Evolutionary conservation across 2,113 vertebrate species (phyloP).

Genomic region (Hippopotamus amphibius): DNA sequence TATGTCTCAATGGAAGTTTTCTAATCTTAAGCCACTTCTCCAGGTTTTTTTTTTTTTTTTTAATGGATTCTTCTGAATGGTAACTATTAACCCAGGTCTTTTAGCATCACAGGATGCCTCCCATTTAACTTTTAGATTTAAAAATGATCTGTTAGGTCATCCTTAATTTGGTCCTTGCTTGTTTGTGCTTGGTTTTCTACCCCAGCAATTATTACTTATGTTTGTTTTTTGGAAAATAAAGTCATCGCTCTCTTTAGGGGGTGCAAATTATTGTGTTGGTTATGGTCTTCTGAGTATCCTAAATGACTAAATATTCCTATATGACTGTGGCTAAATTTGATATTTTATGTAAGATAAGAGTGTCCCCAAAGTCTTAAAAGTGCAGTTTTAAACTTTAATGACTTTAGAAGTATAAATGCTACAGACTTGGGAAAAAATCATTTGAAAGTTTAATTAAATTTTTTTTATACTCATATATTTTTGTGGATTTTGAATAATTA

Average conservation of each 20-base stretch:
- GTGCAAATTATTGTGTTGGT: neutral
- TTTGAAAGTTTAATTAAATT: slow-evolving; percentile 52
- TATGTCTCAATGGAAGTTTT: neutral
- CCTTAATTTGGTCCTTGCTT: slow-evolving; percentile 14
- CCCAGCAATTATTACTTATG: neutral
- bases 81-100: neutral
- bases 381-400: slow-evolving; percentile 45
- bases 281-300: slow-evolving; percentile 48
- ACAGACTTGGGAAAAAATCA: slow-evolving; percentile 10
- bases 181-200: slow-evolving; percentile 35
- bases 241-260: neutral
- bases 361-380: neutral
- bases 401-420: neutral
- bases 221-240: neutral
- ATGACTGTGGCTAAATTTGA: neutral
- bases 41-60: neutral
- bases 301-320: neutral
- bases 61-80: neutral
- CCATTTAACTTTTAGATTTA: slow-evolving; percentile 31
- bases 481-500: slow-evolving; percentile 34
- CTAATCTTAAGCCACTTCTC: neutral
- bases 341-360: neutral
- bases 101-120: neutral
- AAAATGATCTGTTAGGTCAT: slow-evolving; percentile 36
- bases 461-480: slow-evolving; percentile 13